Evolutionary conservation across 2,888 invertebrate species (phyloP).

Genomic region (Macrophya alboannulata): DNA sequence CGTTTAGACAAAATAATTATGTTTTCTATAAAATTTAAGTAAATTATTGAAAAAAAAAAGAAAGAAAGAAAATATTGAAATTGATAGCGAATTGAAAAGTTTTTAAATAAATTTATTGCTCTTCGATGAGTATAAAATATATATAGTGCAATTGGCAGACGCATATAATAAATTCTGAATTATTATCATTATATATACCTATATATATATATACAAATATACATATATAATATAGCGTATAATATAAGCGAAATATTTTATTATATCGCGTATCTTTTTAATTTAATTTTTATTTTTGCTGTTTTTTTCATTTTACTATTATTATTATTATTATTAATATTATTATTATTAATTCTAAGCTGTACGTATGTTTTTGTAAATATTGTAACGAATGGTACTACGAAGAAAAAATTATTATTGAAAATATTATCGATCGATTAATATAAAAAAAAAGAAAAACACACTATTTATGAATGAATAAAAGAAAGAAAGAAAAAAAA

Average conservation of each 20-base stretch:
- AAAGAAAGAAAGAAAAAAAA: conserved; percentile 53
- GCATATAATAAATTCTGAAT: conserved; percentile 50
- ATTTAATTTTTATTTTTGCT: conserved; percentile 50
- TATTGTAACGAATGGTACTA: conserved; percentile 77
- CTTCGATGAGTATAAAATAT: conserved; percentile 18
- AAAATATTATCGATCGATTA: conserved; percentile 69
- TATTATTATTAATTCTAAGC: conserved; percentile 69
- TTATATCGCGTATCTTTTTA: conserved; percentile 67
- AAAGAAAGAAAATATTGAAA: conserved; percentile 51
- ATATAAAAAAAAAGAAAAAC: conserved; percentile 69
- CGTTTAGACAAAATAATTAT: neutral
- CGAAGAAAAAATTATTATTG: conserved; percentile 68
- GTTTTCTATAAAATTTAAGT: conserved; percentile 34
- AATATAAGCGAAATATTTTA: conserved; percentile 66
- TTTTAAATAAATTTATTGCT: conserved; percentile 46
- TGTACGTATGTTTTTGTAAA: conserved; percentile 78
- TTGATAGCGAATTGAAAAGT: conserved; percentile 44
- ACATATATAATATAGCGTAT: too few relatives aligned
- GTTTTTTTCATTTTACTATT: neutral
- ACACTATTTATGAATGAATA: conserved; percentile 73
- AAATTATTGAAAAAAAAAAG: conserved; percentile 61
- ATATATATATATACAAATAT: neutral
- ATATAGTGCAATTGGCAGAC: conserved; percentile 54
- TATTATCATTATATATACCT: neutral
- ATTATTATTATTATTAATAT: conserved; percentile 61